Base-by-base conservation (phyloP, 2,797 vertebrate genomes). In the Lepus oiostolus region DNA sequence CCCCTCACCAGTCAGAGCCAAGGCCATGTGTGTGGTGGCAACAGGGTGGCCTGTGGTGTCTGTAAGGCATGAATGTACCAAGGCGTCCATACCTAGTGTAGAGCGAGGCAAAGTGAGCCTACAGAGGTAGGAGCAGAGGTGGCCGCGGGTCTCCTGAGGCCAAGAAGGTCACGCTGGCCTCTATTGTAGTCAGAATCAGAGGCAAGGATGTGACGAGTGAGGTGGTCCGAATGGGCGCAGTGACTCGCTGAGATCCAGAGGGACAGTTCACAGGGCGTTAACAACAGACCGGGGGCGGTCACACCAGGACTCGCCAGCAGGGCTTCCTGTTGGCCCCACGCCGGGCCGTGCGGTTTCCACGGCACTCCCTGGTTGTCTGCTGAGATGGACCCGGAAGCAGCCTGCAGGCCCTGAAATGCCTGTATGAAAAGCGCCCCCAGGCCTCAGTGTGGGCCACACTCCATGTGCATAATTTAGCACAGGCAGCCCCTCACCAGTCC, bases 381-480 rank as follows among this genome's bases (percentile, higher is more conserved):
- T 28, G 62, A 77, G 82, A 38, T 24, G 11, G 30, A 0, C 38
- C 60, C 52, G 28, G 28, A 77, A 62, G 85, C 38, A 5, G 74
- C 1, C 22, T 0, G 0, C 60, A 16, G 9, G 4, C 32, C 14
- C 9, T 38, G 62, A 79, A n/a, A 24, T 16, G 42, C 75, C 32
- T 1, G 0, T 32, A 0, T 13, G 22, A n/a, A 67, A 24, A 5
- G 0, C 8, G 28, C 5, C 72, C 0, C 0, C 0, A 71, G 62
- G n/a, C 67, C 88, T 38, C 32, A n/a, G 3, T 19, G 32, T 16
- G 30, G 65, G 47, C 32, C 9, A 2, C 7, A 1, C 24, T 54
- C 38, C 12, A 1, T 9, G 58, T 50, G 1, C 52, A 50, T 0
- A 0, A 63, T 38, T 50, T 21, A 24, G 50, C 30, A 1, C 17